Base-by-base conservation (phyloP, 2,888 invertebrate species). In the Stomorhina lunata region DNA sequence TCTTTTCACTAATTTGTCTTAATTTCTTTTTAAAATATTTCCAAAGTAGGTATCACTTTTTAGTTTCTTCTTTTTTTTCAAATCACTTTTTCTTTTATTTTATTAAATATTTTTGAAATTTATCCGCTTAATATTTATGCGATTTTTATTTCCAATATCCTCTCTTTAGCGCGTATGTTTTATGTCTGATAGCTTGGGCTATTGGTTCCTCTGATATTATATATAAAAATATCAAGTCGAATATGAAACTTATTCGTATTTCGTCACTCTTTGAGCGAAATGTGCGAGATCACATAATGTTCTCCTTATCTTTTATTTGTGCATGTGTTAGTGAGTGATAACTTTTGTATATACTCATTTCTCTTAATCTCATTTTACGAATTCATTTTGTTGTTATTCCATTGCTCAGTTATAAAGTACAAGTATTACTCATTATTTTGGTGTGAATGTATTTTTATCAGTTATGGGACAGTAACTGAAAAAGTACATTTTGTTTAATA, bases 131-230 rank as follows among this genome's bases (percentile, higher is more conserved):
- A 50, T 71, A 22, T 37, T 59, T 34, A 12, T 32, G 40, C 3
- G 22, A 2, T 10, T 45, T 48, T 12, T 32, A n/a, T n/a, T 22
- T 20, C 2, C 78, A n/a, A 66, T 77, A 79, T 80, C 59, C 83
- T 84, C 85, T 86, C 86, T 86, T 82, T 80, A 85, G 81, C 84
- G 81, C 85, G 86, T 84, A 86, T 86, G 81, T 84, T 85, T 85
- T 84, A 85, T 84, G 85, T 87, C 87, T 88, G 89, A 88, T 86
- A 87, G 85, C 84, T 81, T 86, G 85, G 84, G 85, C 84, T 80
- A 83, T 85, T 85, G 85, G 85, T 86, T 84, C 84, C 87, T 83
- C 84, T 84, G 84, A 85, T 88, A 89, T 88, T 89, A 89, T 88
- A 87, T 80, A n/a, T 80, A 77, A 84, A 83, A 78, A 84, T 72